Conservation (phyloP, 2,113 vertebrate genomes). For the Psittacula cyanocephala region DNA sequence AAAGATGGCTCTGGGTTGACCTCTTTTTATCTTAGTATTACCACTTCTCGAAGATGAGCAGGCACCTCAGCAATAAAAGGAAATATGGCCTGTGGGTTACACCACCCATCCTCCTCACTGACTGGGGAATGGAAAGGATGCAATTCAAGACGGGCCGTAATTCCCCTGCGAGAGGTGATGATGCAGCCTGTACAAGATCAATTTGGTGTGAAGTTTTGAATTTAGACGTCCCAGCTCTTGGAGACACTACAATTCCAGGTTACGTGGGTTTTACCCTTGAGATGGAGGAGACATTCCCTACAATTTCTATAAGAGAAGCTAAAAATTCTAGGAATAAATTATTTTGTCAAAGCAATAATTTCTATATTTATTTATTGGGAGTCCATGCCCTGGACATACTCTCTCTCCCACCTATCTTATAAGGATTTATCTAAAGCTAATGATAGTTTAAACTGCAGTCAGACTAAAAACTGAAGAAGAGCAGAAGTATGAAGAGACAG, state of each 20-base stretch:
- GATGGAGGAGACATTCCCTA: neutral
- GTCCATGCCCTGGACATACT: neutral
- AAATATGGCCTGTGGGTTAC: accelerated
- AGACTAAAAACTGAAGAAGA: neutral
- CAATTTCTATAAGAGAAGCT: neutral
- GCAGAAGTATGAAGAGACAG: neutral
- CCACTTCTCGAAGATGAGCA: neutral
- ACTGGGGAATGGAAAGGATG: neutral
- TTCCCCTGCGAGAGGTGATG: neutral
- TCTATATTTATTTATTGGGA: neutral
- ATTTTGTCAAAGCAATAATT: neutral
- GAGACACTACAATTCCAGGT: neutral
- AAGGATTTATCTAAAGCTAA: neutral
- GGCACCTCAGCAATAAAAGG: neutral
- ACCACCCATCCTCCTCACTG: neutral
- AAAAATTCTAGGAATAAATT: neutral
- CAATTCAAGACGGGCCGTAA: accelerated
- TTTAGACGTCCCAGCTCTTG: neutral
- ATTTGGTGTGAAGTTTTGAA: neutral
- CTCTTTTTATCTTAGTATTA: neutral
- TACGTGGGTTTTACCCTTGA: neutral
- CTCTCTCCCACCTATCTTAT: neutral
- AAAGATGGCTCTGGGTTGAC: neutral
- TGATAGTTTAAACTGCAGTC: neutral
- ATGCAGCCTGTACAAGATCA: neutral